Base-by-base conservation (phyloP, 1,140 invertebrate genomes). In the Polypedilum vanderplanki region DNA sequence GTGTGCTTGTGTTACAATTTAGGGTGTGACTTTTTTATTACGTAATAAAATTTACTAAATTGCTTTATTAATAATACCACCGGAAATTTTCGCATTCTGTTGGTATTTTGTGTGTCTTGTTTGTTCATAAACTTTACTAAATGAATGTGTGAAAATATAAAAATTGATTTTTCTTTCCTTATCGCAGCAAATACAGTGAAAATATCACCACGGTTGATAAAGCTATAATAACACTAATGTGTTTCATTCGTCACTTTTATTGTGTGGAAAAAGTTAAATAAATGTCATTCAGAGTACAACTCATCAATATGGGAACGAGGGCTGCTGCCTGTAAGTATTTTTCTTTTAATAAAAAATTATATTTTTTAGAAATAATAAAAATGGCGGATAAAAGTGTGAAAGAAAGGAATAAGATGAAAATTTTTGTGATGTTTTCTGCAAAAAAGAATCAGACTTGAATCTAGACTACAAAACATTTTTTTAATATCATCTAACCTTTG, bases 281-380 rank as follows among this genome's bases (percentile, higher is more conserved):
- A 70, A 70, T 70, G 65, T 70, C 65, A 70, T 87, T 88, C 82
- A 88, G 86, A 84, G 87, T 87, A 79, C 87, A 88, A 81, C 85
- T 88, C 79, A 87, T 87, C 85, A 90, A 90, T 84, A 90, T 90
- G 88, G 88, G 88, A 84, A 90, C 88, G 79, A 85, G 88, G 83
- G 88, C 88, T 82, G 88, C 88, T 83, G 88, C 88, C 84, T 90
- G 88, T 90, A 85, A 89, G 88, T 86, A 81, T 80, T 77, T 76
- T 76, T 75, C 73, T 74, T 73, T 73, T 74, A 46, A 76, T 64
- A 67, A 20, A 70, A 70, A 70, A 10, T 70, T 20, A 18, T 8
- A 18, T 33, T 33, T 5, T 33, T 33, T 33, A 3, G 5, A 70
- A 22, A 20, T 20, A 20, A 18, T 17, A 70, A 70, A 70, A 70